Evolutionary conservation across 2,113 vertebrate genomes (phyloP).

Genomic region (Syngnathus floridae): DNA sequence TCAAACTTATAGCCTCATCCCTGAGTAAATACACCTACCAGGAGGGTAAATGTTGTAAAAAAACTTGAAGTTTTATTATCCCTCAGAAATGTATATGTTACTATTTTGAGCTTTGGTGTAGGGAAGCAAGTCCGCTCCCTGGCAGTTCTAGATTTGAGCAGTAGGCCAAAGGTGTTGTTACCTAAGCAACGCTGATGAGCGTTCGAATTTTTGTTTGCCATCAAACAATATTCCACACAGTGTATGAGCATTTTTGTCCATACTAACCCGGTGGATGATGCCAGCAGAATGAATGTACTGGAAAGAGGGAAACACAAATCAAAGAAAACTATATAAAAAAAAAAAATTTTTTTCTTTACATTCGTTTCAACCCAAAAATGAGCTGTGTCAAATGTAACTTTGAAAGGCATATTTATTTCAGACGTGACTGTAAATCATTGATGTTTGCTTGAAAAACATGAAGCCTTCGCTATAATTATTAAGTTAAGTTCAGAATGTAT

Average conservation of each 20-base stretch:
- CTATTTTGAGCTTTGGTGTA: not conserved
- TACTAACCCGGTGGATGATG: slow-evolving; percentile 73
- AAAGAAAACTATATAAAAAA: not conserved
- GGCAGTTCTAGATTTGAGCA: too few species aligned
- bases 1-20: too few species aligned
- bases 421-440: not conserved
- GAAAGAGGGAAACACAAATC: slow-evolving; percentile 19
- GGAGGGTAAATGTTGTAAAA: not conserved
- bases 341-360: not conserved
- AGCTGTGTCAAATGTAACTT: not conserved
- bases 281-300: slow-evolving; percentile 78
- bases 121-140: too few species aligned
- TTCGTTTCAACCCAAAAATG: not conserved
- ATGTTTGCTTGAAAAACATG: not conserved
- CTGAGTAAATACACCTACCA: too few species aligned
- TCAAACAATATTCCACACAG: not conserved
- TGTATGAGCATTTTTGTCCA: not conserved
- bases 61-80: not conserved
- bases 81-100: not conserved
- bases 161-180: not conserved
- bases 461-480: too few species aligned
- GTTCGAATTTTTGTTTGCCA: not conserved
- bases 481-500: too few species aligned
- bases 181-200: not conserved
- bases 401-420: not conserved